These are phyloP conservation scores for Leptopilina clavipes DNA, from an alignment of 1,140 invertebrate genomes.

Conservation along the genomic window DNA sequence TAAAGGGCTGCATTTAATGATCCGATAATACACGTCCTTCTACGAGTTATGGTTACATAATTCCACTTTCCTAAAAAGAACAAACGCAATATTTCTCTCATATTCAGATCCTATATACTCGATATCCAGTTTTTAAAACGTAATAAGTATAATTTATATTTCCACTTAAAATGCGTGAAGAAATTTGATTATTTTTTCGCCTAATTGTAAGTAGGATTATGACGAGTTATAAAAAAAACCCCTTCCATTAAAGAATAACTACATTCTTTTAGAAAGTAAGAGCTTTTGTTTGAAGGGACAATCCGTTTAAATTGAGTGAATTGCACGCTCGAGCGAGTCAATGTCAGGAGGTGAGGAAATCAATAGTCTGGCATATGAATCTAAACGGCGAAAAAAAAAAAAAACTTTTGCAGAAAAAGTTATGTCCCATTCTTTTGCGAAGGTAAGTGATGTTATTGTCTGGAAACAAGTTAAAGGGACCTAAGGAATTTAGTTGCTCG, in stretches of 20 bases:
- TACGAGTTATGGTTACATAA: neutral
- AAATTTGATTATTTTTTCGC: conserved; percentile 4
- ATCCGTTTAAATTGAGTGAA: conserved; percentile 31
- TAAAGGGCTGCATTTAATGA: neutral
- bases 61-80: neutral
- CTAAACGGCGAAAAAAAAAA: neutral
- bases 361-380: conserved; percentile 27
- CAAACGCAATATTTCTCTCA: too few relatives aligned
- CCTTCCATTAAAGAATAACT: conserved; percentile 22
- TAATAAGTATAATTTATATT: too few relatives aligned
- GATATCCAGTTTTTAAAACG: too few relatives aligned
- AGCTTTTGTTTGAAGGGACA: neutral
- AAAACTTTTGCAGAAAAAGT: conserved; percentile 17
- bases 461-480: conserved; percentile 16
- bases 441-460: neutral
- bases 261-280: conserved; percentile 23
- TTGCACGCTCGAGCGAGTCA: conserved; percentile 23
- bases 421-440: neutral
- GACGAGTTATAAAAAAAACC: neutral
- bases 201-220: neutral
- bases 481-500: neutral
- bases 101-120: too few relatives aligned
- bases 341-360: conserved; percentile 32
- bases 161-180: too few relatives aligned
- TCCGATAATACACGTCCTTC: neutral